A percentile compares a stretch with the other conserved stretches of the same genome.
phyloP scores from a whole-genome alignment of 2,113 vertebrate genomes.

The Hemibagrus wyckioides region DNA sequence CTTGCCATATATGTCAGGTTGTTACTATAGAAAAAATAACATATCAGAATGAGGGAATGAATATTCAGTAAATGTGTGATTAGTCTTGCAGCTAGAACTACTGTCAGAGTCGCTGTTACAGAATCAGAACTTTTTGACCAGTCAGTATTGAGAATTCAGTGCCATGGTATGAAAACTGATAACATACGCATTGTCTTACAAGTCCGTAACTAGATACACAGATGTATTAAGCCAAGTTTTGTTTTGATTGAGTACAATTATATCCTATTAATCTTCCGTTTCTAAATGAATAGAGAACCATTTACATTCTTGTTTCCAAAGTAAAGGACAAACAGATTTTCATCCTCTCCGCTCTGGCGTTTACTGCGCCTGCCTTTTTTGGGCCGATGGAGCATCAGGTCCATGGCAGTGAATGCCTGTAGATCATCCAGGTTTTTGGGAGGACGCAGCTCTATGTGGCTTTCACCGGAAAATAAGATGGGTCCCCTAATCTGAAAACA shows the following conservation, averaged over 20 bases:
- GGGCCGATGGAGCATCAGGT: slow-evolving; percentile 81
- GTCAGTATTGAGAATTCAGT: not conserved
- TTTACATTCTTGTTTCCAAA: slow-evolving; percentile 73
- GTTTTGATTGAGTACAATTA: not conserved
- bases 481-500: slow-evolving; percentile 77
- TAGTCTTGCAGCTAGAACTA: not conserved
- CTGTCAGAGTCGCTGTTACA: not conserved
- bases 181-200: not conserved
- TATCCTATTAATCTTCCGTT: not conserved
- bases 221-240: not conserved
- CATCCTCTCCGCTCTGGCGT: slow-evolving; percentile 49
- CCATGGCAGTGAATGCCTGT: slow-evolving; percentile 82
- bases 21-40: not conserved
- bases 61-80: not conserved
- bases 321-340: slow-evolving; percentile 81
- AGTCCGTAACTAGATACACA: not conserved
- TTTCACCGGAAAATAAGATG: slow-evolving; percentile 83
- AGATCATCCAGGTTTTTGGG: slow-evolving; percentile 79
- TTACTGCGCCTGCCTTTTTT: not conserved
- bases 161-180: not conserved
- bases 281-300: not conserved
- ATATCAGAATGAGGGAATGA: not conserved
- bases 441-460: slow-evolving; percentile 81
- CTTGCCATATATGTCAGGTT: not conserved
- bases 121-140: not conserved